Base-by-base conservation (phyloP, 1,140 invertebrate species). In the Plectrocnemia conspersa region DNA sequence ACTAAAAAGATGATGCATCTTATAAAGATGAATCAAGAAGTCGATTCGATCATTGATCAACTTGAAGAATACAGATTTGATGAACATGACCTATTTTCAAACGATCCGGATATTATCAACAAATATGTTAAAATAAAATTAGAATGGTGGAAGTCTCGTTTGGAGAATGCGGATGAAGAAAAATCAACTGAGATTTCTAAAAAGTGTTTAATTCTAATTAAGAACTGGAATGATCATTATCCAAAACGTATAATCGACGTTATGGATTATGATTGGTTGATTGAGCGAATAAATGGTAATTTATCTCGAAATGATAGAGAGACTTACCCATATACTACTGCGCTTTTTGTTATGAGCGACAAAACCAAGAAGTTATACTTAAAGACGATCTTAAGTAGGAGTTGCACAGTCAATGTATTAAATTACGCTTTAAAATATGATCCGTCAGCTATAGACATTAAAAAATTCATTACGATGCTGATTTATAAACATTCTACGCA, bases 11-110 rank as follows among this genome's bases (percentile, higher is more conserved):
- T 24, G 22, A 7, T 56, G 10, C 15, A n/a, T 24, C 9, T 21
- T 56, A 2, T 19, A 41, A n/a, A 18, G 42, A 41, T 10, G 25
- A 22, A n/a, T 5, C 16, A 23, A 18, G 23, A 35, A 16, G 44
- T 49, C 19, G 44, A 48, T 2, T 27, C 54, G 2, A 22, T 42
- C 3, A 19, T 56, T 19, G 46, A 56, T 11, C 22, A 19, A n/a
- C 24, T 56, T 11, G 45, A 45, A 2, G 16, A 48, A 6, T 49
- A 41, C 25, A 49, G 42, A 13, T 16, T 49, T 3, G 45, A 42
- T n/a, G 33, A 24, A 42, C 21, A 49, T 9, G 45, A 56, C 25
- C 33, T 56, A 11, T 13, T 56, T 18, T 16, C 45, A 11, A 25
- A 29, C 13, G 36, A 48, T 10, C 45, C 24, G 11, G 36, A 56